A percentile compares a stretch with the other conserved stretches of the same genome.
Evolutionary conservation across 1,140 invertebrate genomes (phyloP).

Genomic region (Aradophagus sp.): DNA sequence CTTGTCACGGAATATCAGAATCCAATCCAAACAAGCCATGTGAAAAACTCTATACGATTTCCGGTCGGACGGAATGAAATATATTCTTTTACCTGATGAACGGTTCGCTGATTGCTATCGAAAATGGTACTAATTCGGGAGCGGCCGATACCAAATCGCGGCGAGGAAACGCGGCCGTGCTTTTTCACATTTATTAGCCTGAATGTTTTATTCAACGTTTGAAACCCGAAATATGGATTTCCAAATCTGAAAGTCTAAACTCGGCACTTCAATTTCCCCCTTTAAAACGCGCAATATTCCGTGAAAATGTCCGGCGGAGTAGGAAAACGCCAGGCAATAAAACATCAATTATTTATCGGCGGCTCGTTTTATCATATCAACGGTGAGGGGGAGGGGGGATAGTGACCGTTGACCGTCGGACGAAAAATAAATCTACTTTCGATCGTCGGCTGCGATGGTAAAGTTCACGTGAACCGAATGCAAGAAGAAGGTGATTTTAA

Average conservation of each 20-base stretch:
- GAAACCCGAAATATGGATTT: constrained; percentile 14
- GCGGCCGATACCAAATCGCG: neutral
- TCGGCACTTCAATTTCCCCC: constrained; percentile 11
- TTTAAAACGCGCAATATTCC: neutral
- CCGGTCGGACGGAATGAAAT: too few species aligned
- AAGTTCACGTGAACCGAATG: constrained; percentile 27
- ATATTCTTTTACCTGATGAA: too few species aligned
- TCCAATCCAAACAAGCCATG: too few species aligned
- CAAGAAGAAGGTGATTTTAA: constrained; percentile 49
- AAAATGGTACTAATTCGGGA: too few species aligned
- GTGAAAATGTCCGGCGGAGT: neutral
- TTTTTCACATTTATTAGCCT: constrained; percentile 20
- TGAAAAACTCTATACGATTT: too few species aligned
- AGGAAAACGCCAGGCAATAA: neutral
- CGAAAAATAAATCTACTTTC: neutral
- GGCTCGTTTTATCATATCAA: too few species aligned
- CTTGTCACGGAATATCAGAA: too few species aligned
- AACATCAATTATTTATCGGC: too few species aligned
- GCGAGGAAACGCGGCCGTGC: too few species aligned
- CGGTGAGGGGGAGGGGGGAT: too few species aligned
- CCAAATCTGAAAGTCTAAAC: constrained; percentile 18
- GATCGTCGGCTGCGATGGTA: constrained; percentile 11
- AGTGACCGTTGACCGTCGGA: too few species aligned
- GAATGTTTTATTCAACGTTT: constrained; percentile 32
- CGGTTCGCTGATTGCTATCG: too few species aligned